Percentiles rank a stretch among this genome's conserved stretches.
Conservation (phyloP, 2,113 vertebrate species). For the Gavialis gangeticus region DNA sequence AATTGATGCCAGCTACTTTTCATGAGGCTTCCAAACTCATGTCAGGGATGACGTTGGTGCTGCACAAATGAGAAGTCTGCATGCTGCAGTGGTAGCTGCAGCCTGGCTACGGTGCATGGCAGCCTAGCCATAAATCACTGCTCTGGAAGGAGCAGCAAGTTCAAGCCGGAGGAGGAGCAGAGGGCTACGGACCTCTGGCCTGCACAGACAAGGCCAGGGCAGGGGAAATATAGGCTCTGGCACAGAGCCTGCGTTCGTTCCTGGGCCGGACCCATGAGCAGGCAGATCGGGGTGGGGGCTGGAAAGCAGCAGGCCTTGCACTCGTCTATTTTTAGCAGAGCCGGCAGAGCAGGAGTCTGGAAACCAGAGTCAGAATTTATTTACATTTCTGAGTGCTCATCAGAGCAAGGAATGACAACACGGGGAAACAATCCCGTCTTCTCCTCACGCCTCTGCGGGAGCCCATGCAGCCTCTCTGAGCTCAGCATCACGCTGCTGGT, state of each 20-base stretch:
- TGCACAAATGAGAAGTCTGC: neutral
- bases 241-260: rapidly evolving
- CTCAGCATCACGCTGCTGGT: neutral
- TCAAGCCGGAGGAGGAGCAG: neutral
- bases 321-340: constrained; percentile 68
- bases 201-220: rapidly evolving
- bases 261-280: neutral
- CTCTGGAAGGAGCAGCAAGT: rapidly evolving
- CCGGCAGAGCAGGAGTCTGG: constrained; percentile 49
- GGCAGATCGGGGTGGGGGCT: constrained; percentile 34
- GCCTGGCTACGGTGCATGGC: neutral
- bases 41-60: rapidly evolving
- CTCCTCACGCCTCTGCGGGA: neutral
- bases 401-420: neutral
- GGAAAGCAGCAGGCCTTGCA: constrained; percentile 9
- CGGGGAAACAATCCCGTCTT: neutral
- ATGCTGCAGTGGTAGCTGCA: rapidly evolving
- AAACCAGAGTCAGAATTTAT: constrained; percentile 62
- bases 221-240: rapidly evolving
- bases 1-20: rapidly evolving
- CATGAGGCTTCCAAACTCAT: rapidly evolving
- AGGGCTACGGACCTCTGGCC: rapidly evolving
- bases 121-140: neutral
- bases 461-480: neutral
- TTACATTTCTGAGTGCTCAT: constrained; percentile 48